phyloP scores from a whole-genome alignment of 2,797 vertebrate genomes.

The Tragelaphus oryx region DNA sequence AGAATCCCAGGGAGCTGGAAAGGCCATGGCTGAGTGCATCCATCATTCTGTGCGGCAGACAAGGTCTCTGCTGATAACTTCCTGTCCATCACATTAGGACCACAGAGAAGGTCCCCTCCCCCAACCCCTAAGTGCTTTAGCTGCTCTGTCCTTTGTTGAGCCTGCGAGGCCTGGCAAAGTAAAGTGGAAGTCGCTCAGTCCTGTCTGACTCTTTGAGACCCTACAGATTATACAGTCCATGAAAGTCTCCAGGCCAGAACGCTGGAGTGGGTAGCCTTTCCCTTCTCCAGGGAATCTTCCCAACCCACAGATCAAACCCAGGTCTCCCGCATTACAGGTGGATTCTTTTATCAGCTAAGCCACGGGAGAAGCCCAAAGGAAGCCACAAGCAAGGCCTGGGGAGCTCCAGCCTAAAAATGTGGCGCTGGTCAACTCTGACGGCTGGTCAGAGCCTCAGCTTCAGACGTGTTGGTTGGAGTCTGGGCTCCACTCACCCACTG shows the following conservation, averaged over 20 bases:
- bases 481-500: not conserved
- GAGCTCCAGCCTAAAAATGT: not conserved
- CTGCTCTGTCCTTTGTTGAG: not conserved
- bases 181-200: not conserved
- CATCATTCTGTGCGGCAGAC: not conserved
- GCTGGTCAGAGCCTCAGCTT: not conserved
- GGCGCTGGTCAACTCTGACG: accelerated
- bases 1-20: not conserved
- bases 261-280: not conserved
- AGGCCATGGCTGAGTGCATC: not conserved
- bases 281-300: not conserved
- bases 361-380: not conserved
- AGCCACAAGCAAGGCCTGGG: not conserved
- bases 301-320: not conserved
- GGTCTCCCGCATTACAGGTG: not conserved
- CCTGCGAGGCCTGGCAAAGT: not conserved
- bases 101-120: not conserved
- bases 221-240: not conserved
- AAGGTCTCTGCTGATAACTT: not conserved
- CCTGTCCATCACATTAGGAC: not conserved
- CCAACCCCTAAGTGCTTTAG: not conserved
- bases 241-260: not conserved
- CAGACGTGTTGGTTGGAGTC: not conserved
- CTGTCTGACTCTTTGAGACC: not conserved
- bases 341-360: not conserved